These are phyloP conservation scores for Squalus acanthias DNA, from an alignment of 2,797 vertebrate species.

Conservation along the genomic window DNA sequence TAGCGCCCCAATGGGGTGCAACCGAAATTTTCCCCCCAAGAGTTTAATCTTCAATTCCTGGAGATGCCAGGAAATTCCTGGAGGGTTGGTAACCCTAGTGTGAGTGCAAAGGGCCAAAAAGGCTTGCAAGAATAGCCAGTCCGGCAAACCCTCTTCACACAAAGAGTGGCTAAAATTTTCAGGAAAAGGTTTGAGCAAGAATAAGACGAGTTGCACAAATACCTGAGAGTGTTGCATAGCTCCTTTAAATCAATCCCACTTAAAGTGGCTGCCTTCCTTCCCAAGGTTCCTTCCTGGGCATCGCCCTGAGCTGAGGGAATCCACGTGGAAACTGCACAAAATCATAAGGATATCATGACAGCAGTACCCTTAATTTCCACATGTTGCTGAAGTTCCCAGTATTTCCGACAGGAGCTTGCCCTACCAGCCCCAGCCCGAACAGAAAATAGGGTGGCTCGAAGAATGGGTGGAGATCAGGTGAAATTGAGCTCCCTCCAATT, in stretches of 20 bases:
- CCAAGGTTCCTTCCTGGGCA: no score
- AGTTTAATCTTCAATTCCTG: no score
- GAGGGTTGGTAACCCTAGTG: neutral
- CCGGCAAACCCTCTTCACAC: neutral
- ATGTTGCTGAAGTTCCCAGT: no score
- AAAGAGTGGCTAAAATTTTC: neutral
- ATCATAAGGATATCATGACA: no score
- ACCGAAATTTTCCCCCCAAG: no score
- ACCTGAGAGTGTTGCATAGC: neutral
- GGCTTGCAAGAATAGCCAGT: neutral
- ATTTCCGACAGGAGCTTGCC: neutral
- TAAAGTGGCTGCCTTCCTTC: no score
- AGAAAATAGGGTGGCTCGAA: neutral
- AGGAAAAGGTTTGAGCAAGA: neutral
- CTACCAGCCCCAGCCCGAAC: neutral
- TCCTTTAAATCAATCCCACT: neutral
- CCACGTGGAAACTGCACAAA: no score
- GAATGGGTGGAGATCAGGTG: no score
- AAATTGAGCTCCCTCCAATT: neutral
- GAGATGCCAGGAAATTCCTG: neutral
- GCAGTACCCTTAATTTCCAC: no score
- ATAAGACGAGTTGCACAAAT: neutral
- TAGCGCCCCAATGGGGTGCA: no score
- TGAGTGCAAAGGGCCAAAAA: neutral
- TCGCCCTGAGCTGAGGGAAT: no score